Percentiles rank a stretch among this genome's conserved stretches.
phyloP scores from a whole-genome alignment of 2,797 vertebrate species.

The Perodicticus potto region DNA sequence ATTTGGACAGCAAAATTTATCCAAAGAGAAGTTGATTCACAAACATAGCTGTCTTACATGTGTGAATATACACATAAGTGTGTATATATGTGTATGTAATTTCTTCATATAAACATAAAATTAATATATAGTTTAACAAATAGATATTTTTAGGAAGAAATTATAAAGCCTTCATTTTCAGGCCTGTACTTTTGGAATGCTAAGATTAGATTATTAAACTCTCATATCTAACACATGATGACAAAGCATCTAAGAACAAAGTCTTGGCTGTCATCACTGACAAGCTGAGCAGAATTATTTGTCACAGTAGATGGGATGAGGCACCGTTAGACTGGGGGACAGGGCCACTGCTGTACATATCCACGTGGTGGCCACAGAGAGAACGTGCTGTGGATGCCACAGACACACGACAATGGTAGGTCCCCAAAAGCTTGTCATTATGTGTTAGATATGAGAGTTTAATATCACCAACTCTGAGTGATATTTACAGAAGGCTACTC shows the following conservation, averaged over 20 bases:
- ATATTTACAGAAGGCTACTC: no score
- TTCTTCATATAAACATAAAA: not conserved
- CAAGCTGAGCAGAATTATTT: slow-evolving; percentile 93
- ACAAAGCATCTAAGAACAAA: slow-evolving; percentile 91
- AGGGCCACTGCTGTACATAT: slow-evolving; percentile 76
- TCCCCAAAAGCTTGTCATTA: not conserved
- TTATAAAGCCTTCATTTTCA: not conserved
- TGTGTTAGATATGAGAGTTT: not conserved
- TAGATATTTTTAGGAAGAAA: not conserved
- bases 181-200: slow-evolving; percentile 28
- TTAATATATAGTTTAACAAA: not conserved
- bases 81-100: not conserved
- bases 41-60: not conserved
- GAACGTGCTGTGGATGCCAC: slow-evolving; percentile 52
- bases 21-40: slow-evolving; percentile 31
- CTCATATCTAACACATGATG: no score
- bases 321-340: slow-evolving; percentile 83
- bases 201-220: not conserved
- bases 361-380: slow-evolving; percentile 51
- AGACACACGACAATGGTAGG: not conserved
- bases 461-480: no score
- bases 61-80: not conserved
- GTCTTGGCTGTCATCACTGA: slow-evolving; percentile 92
- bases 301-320: slow-evolving; percentile 91
- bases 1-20: slow-evolving; percentile 8